Conservation (phyloP, 2,888 invertebrate species). For the Beris chalybata region DNA sequence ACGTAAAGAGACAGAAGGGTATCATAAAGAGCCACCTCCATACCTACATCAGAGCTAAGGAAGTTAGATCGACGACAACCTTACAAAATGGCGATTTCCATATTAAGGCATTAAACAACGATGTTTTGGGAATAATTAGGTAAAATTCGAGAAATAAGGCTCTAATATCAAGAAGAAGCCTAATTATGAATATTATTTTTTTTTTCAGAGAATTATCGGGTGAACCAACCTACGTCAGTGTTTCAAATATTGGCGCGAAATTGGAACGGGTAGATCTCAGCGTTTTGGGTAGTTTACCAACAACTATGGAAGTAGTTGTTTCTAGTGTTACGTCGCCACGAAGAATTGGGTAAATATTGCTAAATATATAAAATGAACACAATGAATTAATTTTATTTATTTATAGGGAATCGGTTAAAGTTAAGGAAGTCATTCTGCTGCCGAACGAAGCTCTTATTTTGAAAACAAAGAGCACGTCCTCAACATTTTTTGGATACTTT, state of each 20-base stretch:
- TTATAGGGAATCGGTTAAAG: constrained; percentile 44
- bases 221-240: constrained; percentile 8
- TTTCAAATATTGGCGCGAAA: constrained; percentile 8
- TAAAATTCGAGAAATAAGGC: constrained; percentile 35
- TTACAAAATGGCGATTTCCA: constrained; percentile 54
- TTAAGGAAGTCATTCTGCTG: constrained; percentile 43
- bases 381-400: constrained; percentile 17
- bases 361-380: constrained; percentile 57
- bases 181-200: too few relatives aligned
- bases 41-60: constrained; percentile 61
- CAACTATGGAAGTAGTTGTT: constrained; percentile 7
- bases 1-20: constrained; percentile 59
- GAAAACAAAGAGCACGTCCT: constrained; percentile 36
- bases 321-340: constrained; percentile 7
- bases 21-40: constrained; percentile 60
- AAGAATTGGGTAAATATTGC: constrained; percentile 46
- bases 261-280: constrained; percentile 16
- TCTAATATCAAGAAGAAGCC: background rate
- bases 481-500: constrained; percentile 18
- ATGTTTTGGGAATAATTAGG: constrained; percentile 58
- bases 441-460: constrained; percentile 51
- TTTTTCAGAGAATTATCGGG: constrained; percentile 11
- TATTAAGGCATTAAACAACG: constrained; percentile 57
- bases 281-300: background rate
- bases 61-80: constrained; percentile 47